Conservation (phyloP, 2,888 invertebrate genomes). For the Horisme vitalbata region DNA sequence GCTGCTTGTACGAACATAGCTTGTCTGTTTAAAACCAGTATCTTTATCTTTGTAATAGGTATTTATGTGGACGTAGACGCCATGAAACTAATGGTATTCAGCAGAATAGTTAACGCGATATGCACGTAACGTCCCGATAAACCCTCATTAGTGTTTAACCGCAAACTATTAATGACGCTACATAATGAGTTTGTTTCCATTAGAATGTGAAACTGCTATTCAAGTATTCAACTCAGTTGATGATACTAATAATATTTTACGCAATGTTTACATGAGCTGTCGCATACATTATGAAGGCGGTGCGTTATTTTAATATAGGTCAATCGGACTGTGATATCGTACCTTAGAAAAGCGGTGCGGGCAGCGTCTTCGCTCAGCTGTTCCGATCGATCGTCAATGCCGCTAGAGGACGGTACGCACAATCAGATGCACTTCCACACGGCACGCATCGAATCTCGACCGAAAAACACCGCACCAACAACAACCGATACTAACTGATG, state of each 20-base stretch:
- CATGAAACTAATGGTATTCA: slow-evolving; percentile 3
- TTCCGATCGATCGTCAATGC: slow-evolving; percentile 60
- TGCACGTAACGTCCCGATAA: slow-evolving; percentile 4
- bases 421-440: slow-evolving; percentile 56
- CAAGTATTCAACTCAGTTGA: not conserved
- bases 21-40: not conserved
- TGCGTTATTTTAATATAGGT: slow-evolving; percentile 41
- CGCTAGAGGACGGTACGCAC: slow-evolving; percentile 34
- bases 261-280: slow-evolving; percentile 25
- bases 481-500: slow-evolving; percentile 64
- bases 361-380: slow-evolving; percentile 63
- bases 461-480: slow-evolving; percentile 54
- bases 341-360: slow-evolving; percentile 62
- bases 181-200: slow-evolving; percentile 1
- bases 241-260: slow-evolving; percentile 24
- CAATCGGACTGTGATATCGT: slow-evolving; percentile 46
- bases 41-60: not conserved
- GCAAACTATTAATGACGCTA: slow-evolving; percentile 1
- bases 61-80: no score
- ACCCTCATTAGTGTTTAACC: slow-evolving; percentile 9
- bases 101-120: slow-evolving; percentile 5
- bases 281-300: slow-evolving; percentile 27
- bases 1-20: no score
- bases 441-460: slow-evolving; percentile 51
- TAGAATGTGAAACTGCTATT: no score